Conservation (phyloP, 2,797 vertebrate species). For the Phoxinus dragarum region DNA sequence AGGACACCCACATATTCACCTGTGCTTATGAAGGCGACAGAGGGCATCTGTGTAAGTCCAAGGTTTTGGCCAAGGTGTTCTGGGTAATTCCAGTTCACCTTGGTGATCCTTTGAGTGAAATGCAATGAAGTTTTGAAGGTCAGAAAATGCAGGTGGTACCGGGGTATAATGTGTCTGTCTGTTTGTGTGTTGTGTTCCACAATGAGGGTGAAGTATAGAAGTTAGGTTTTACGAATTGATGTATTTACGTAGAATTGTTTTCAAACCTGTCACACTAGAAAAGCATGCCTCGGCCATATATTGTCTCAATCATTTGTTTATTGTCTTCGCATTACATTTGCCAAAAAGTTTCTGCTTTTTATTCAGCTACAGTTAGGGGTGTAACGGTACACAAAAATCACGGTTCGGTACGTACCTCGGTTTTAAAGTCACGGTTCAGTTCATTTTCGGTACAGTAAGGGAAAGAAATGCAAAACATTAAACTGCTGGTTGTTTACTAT, state of each 20-base stretch:
- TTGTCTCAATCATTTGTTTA: no score
- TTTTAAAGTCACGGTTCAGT: no score
- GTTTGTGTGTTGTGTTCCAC: not conserved
- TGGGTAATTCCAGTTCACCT: constrained; percentile 82
- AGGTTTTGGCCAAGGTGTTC: constrained; percentile 78
- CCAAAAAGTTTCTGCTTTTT: no score
- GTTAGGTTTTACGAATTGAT: constrained; percentile 62
- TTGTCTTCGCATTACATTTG: no score
- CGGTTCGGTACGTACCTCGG: no score
- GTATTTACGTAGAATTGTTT: constrained; percentile 62
- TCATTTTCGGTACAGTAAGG: no score
- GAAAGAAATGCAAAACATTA: no score
- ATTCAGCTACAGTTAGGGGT: no score
- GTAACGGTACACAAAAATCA: no score
- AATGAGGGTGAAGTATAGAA: constrained; percentile 27
- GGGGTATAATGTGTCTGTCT: not conserved
- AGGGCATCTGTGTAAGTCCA: constrained; percentile 77
- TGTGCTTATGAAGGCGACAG: constrained; percentile 62
- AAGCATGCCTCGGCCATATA: no score
- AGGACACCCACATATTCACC: constrained; percentile 70
- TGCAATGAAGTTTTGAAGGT: constrained; percentile 79
- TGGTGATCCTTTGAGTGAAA: constrained; percentile 60
- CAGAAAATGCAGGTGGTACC: constrained; percentile 67
- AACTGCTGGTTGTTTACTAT: no score
- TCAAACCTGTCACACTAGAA: not conserved